Base-by-base conservation (phyloP, 2,888 invertebrate genomes). In the Nowickia ferox region DNA sequence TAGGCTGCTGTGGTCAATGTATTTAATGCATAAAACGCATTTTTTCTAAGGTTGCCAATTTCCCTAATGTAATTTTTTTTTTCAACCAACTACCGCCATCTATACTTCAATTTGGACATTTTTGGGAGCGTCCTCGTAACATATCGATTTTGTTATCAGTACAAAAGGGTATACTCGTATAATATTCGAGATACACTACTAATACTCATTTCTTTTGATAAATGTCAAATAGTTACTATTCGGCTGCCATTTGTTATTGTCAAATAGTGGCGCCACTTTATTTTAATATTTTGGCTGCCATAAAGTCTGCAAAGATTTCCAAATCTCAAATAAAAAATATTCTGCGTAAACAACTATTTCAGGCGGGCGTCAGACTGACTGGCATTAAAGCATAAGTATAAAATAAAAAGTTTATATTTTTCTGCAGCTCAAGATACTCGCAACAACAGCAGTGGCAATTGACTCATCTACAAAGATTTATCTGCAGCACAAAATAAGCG, bases 361-460 rank as follows among this genome's bases (percentile, higher is more conserved):
- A 40, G 91, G 92, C 91, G 91, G 92, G 92, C 91, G 91, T 91
- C 91, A 90, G 91, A 88, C 90, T 87, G 87, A 89, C 86, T 88
- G 88, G 89, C 89, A 84, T 84, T 87, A 82, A 83, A 80, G 77
- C 81, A 83, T 83, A 68, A n/a, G n/a, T n/a, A 22, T 30, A 53
- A 72, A 76, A 63, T 38, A 46, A 65, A 84, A 66, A 71, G 17
- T 38, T 22, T 65, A 10, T 69, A 15, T 55, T 10, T 51, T 40
- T 42, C 53, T 46, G 22, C 8, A 8, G 30, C 22, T 30, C 6
- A 15, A 81, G 22, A 46, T 53, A 40, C 13, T 59, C 11, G 13
- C 22, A 48, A 42, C 44, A 71, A 51, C 42, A 63, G 53, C 55
- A 61, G 74, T 84, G 79, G 79, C 79, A 78, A 46, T 66, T 66